Evolutionary conservation across 2,113 vertebrate species (phyloP).

Genomic region (Heteronetta atricapilla): DNA sequence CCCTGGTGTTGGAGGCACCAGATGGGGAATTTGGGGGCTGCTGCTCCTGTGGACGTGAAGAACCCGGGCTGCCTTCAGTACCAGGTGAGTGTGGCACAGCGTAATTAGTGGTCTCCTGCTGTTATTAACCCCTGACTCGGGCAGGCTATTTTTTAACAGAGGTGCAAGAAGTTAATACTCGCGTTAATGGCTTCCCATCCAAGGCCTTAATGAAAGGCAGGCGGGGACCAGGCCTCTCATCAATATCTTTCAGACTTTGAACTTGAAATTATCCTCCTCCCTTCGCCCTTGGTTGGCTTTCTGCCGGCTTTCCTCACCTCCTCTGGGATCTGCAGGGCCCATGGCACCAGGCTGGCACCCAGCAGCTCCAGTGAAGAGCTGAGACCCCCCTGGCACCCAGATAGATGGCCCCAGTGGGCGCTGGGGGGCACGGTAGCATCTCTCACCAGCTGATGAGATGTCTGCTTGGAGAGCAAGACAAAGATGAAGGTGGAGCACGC

Average conservation of each 20-base stretch:
- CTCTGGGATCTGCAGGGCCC: not conserved
- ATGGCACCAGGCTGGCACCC: not conserved
- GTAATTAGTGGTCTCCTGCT: conserved; percentile 73
- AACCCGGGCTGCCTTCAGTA: conserved; percentile 61
- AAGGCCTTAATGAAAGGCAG: conserved; percentile 69
- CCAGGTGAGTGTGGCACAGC: not conserved
- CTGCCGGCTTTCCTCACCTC: not conserved
- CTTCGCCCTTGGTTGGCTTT: not conserved
- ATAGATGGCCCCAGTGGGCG: not conserved
- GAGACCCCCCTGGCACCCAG: accelerated
- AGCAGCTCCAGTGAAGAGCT: not conserved
- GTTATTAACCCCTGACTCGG: conserved; percentile 80
- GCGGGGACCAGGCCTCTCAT: conserved; percentile 64
- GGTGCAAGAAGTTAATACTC: conserved; percentile 75
- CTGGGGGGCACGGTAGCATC: not conserved
- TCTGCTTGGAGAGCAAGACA: not conserved
- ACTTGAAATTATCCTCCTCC: conserved; percentile 28
- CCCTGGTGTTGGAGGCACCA: conserved; percentile 53
- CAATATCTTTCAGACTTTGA: conserved; percentile 74
- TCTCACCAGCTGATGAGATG: not conserved
- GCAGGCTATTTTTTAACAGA: conserved; percentile 74
- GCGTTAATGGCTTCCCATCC: conserved; percentile 64
- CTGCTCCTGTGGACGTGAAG: conserved; percentile 53
- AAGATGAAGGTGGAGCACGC: not conserved
- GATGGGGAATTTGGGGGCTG: conserved; percentile 52